Evolutionary conservation across 2,113 vertebrate species (phyloP).

Genomic region (Passerina amoena): DNA sequence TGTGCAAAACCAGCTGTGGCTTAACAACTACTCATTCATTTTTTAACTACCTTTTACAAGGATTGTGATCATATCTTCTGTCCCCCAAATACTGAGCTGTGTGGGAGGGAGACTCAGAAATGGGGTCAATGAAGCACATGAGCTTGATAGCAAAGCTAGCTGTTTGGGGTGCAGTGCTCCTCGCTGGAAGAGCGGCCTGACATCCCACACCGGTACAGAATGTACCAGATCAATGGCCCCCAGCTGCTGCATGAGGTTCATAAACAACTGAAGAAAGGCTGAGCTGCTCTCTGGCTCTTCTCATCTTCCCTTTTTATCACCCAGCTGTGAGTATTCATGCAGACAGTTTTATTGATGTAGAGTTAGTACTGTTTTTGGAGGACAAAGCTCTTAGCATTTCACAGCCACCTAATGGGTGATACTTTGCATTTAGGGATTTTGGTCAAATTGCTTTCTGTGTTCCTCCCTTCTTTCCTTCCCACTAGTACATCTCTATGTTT

Average conservation of each 20-base stretch:
- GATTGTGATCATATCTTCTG: not conserved
- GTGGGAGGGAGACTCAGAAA: not conserved
- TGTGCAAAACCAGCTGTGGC: not conserved
- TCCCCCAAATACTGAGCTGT: not conserved
- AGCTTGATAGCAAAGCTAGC: not conserved
- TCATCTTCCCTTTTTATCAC: not conserved
- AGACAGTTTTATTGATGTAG: not conserved
- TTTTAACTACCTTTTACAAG: not conserved
- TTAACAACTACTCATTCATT: not conserved
- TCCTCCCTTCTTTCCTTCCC: not conserved
- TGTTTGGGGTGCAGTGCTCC: fast-evolving
- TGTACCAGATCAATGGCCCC: fast-evolving
- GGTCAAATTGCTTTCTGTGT: not conserved
- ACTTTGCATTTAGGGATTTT: not conserved
- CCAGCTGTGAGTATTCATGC: not conserved
- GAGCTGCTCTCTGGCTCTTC: not conserved
- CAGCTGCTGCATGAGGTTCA: not conserved
- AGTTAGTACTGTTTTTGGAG: not conserved
- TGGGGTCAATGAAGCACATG: not conserved
- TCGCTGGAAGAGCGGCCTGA: fast-evolving
- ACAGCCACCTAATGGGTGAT: not conserved
- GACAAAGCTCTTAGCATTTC: not conserved
- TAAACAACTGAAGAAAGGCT: not conserved
- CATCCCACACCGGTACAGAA: fast-evolving
- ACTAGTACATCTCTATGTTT: not conserved